Evolutionary conservation across 2,888 invertebrate genomes (phyloP).

Genomic region (Conus canariensis): DNA sequence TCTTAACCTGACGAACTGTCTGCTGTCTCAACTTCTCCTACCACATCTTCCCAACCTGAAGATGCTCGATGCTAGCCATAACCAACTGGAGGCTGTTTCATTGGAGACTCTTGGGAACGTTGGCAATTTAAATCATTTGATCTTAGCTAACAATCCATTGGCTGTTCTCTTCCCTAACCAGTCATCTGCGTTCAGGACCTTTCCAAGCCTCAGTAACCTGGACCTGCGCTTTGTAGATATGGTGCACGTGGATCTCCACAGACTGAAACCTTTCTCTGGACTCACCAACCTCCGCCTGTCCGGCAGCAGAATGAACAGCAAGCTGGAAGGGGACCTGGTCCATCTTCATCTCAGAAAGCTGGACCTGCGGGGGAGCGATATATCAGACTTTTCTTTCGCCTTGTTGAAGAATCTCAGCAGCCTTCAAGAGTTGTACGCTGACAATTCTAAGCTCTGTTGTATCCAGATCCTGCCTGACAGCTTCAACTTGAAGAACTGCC

Average conservation of each 20-base stretch:
- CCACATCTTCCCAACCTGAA: background rate
- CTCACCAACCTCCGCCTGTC: background rate
- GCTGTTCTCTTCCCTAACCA: background rate
- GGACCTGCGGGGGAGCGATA: background rate
- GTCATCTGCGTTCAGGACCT: background rate
- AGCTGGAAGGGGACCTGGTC: background rate
- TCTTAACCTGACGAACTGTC: background rate
- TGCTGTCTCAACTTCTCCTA: background rate
- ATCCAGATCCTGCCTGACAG: background rate
- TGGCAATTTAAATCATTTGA: background rate
- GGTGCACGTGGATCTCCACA: background rate
- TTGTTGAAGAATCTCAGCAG: background rate
- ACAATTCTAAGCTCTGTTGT: background rate
- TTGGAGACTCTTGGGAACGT: background rate
- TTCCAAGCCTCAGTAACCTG: background rate
- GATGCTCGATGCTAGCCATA: background rate
- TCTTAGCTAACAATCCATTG: background rate
- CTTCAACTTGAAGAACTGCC: background rate
- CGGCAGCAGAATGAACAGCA: background rate
- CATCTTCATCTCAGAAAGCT: background rate
- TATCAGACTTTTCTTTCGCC: background rate
- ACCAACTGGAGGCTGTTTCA: background rate
- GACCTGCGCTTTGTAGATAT: background rate
- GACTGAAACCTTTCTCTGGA: background rate
- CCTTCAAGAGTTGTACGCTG: background rate